Evolutionary conservation across 2,113 vertebrate genomes (phyloP).

Genomic region (Protobothrops mucrosquamatus): DNA sequence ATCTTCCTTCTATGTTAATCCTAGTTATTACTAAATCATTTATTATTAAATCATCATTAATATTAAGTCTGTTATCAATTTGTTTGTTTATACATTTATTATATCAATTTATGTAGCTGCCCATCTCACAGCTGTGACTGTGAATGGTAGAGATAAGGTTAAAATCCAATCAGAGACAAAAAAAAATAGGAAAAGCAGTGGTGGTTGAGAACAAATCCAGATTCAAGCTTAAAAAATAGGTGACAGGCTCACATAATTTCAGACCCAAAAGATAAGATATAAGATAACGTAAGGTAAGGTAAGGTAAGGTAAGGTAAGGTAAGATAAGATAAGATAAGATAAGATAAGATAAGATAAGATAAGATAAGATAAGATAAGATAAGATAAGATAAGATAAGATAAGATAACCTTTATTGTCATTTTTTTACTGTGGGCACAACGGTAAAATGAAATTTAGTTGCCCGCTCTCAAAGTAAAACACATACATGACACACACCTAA

Average conservation of each 20-base stretch:
- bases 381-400: too few species aligned
- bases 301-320: too few species aligned
- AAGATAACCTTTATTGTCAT: too few species aligned
- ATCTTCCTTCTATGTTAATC: conserved; percentile 44
- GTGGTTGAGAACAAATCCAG: neutral
- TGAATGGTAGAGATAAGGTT: neutral
- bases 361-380: too few species aligned
- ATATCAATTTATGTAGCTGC: neutral
- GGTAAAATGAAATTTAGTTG: too few species aligned
- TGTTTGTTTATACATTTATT: neutral
- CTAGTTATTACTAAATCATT: neutral
- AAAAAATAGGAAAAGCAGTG: neutral
- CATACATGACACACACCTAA: too few species aligned
- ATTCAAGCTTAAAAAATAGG: neutral
- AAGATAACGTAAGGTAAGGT: too few species aligned
- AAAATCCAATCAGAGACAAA: neutral
- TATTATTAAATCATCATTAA: neutral
- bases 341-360: too few species aligned
- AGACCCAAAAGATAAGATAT: neutral
- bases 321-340: too few species aligned
- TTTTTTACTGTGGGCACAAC: too few species aligned
- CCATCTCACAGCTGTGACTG: neutral
- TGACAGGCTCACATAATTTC: neutral
- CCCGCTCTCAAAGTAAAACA: too few species aligned
- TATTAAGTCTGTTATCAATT: neutral